Conservation (phyloP, 30 jellyfish, hydroid and myxozoan species). For the Hydractinia symbiolongicarpus region DNA sequence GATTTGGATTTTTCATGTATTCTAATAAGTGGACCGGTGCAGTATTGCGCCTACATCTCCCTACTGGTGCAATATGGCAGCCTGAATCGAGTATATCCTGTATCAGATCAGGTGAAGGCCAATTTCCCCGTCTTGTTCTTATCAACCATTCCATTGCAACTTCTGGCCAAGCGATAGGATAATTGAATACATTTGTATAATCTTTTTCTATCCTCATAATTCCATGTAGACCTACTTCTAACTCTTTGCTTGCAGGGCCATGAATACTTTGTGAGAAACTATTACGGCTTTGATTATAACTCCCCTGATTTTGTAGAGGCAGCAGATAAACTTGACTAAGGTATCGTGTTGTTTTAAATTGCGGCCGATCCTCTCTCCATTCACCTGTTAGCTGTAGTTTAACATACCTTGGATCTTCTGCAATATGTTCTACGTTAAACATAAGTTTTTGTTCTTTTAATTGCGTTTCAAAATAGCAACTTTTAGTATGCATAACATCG, state of each 20-base stretch:
- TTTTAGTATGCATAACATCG: slow-evolving; percentile 20
- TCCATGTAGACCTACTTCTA: slow-evolving; percentile 4
- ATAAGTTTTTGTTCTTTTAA: neutral
- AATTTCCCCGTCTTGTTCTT: slow-evolving; percentile 10
- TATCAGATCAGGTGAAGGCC: slow-evolving; percentile 37
- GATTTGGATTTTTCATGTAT: slow-evolving; percentile 22
- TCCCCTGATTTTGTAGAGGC: slow-evolving; percentile 15
- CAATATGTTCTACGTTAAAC: slow-evolving; percentile 11
- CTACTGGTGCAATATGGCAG: slow-evolving; percentile 43
- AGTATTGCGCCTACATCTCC: slow-evolving; percentile 27
- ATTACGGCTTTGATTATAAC: neutral
- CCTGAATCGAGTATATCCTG: slow-evolving; percentile 35
- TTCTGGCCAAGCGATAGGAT: slow-evolving; percentile 46
- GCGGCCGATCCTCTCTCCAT: slow-evolving; percentile 26
- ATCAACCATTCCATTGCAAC: slow-evolving; percentile 40
- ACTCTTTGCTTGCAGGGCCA: slow-evolving; percentile 37
- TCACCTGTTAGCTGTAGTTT: slow-evolving; percentile 19
- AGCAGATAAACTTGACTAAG: slow-evolving; percentile 20
- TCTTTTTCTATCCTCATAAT: slow-evolving; percentile 15
- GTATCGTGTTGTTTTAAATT: slow-evolving; percentile 3
- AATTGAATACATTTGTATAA: slow-evolving; percentile 22
- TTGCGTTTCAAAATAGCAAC: slow-evolving; percentile 12
- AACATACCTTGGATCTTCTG: slow-evolving; percentile 30
- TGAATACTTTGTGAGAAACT: slow-evolving; percentile 12
- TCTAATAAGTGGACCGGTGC: slow-evolving; percentile 21